phyloP scores from a whole-genome alignment of 1,140 invertebrate species.

The Mamestra configurata region DNA sequence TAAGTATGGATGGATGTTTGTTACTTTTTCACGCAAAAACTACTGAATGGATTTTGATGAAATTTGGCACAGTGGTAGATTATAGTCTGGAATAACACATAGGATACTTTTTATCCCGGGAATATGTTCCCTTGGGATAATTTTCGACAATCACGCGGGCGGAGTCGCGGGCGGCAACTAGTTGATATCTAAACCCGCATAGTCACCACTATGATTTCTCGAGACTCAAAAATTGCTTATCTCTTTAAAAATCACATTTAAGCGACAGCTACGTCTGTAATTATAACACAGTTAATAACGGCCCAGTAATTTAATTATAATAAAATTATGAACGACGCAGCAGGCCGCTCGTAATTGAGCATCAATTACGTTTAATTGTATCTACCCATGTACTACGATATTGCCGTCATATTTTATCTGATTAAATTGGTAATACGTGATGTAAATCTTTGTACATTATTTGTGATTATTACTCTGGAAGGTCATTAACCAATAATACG shows the following conservation, averaged over 20 bases:
- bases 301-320: conserved; percentile 35
- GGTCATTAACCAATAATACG: no score
- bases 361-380: conserved; percentile 41
- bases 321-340: conserved; percentile 20
- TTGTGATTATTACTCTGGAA: not conserved
- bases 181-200: no score
- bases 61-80: no score
- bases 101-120: no score
- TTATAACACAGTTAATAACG: conserved; percentile 21
- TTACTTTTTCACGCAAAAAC: no score
- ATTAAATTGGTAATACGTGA: conserved; percentile 14
- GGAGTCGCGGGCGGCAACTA: no score
- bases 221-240: not conserved
- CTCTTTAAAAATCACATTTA: not conserved
- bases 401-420: conserved; percentile 18
- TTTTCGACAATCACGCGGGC: no score
- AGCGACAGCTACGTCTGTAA: not conserved
- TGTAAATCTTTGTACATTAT: not conserved
- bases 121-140: no score
- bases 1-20: no score
- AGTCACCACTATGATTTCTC: no score
- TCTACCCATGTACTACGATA: conserved; percentile 15
- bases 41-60: no score
- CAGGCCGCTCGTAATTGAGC: conserved; percentile 30
- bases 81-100: no score